phyloP scores from a whole-genome alignment of 2,888 invertebrate genomes.

The Terebella lapidaria region DNA sequence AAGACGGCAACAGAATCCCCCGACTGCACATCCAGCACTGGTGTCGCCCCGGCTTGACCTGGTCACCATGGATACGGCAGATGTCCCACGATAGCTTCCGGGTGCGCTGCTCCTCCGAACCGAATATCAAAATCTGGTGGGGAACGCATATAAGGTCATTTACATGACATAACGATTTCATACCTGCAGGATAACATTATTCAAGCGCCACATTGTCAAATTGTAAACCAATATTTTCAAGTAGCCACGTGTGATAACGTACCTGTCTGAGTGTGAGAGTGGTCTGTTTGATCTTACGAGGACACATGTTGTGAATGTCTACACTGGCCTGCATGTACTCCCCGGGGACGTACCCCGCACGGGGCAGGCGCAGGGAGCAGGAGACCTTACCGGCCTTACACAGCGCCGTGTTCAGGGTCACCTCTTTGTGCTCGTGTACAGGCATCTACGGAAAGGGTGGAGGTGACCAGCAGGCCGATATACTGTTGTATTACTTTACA shows the following conservation, averaged over 20 bases:
- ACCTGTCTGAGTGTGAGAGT: slow-evolving; percentile 15
- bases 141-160: no score
- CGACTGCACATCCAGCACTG: slow-evolving; percentile 35
- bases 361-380: slow-evolving; percentile 38
- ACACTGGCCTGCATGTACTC: slow-evolving; percentile 39
- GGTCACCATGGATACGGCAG: slow-evolving; percentile 24
- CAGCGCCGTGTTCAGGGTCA: slow-evolving; percentile 22
- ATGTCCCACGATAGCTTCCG: neutral
- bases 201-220: no score
- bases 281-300: slow-evolving; percentile 38
- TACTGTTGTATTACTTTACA: no score
- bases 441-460: neutral
- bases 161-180: no score
- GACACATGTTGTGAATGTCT: slow-evolving; percentile 41
- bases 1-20: slow-evolving; percentile 34
- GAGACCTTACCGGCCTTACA: slow-evolving; percentile 43
- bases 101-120: slow-evolving; percentile 40
- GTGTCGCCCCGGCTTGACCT: slow-evolving; percentile 36
- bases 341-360: slow-evolving; percentile 43
- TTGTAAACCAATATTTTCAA: no score
- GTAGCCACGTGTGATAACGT: no score
- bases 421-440: slow-evolving; percentile 2
- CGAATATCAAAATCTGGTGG: slow-evolving; percentile 11
- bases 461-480: no score
- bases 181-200: no score